Percentiles rank a stretch among this genome's conserved stretches.
Conservation (phyloP, 2,113 vertebrate genomes). For the Pungitius pungitius region DNA sequence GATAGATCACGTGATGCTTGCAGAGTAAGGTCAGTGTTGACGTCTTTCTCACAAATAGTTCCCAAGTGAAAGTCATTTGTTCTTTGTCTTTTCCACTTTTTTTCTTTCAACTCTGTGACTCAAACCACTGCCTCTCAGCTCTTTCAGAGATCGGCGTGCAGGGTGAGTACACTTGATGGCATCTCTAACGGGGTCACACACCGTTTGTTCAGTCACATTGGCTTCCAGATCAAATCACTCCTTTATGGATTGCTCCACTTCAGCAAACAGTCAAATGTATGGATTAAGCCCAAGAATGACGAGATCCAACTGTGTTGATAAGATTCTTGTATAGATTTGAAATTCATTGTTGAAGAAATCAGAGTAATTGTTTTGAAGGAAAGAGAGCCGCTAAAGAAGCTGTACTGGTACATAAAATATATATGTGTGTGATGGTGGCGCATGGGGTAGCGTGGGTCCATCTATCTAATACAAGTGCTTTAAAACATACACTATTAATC, state of each 20-base stretch:
- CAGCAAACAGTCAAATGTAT: not conserved
- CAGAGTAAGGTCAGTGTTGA: not conserved
- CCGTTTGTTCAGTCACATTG: not conserved
- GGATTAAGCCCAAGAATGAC: constrained; percentile 1
- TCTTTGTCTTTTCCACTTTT: not conserved
- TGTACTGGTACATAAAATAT: not conserved
- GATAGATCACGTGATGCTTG: constrained; percentile 7
- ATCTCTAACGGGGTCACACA: constrained; percentile 18
- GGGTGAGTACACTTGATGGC: constrained; percentile 66
- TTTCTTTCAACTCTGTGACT: not conserved
- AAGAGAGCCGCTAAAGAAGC: not conserved
- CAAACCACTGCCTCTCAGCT: constrained; percentile 48
- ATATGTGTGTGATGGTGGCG: no score
- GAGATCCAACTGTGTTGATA: not conserved
- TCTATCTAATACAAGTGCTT: no score
- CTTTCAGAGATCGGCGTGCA: constrained; percentile 48
- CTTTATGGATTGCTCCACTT: not conserved
- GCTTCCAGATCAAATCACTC: constrained; percentile 22
- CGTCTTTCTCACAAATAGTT: not conserved
- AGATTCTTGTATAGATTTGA: not conserved
- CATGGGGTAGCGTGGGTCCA: no score
- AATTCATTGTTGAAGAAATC: not conserved
- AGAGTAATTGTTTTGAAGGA: not conserved
- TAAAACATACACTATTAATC: no score
- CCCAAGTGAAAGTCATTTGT: not conserved